A percentile compares a stretch with the other conserved stretches of the same genome.
phyloP scores from a whole-genome alignment of 2,797 vertebrate genomes.

The Sylvia borin region DNA sequence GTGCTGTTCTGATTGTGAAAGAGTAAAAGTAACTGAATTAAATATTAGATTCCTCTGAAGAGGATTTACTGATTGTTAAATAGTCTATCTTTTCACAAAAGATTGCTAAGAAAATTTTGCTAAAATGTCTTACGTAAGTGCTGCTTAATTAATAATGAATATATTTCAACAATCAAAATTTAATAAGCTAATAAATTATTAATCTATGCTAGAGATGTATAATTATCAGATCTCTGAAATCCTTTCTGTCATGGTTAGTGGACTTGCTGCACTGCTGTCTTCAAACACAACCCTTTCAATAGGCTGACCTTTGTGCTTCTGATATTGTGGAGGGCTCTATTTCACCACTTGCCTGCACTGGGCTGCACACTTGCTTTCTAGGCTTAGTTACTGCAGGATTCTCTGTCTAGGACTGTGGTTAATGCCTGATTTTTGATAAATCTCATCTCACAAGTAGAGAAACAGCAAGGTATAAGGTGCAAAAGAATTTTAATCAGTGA shows the following conservation, averaged over 20 bases:
- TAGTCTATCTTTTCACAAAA: neutral
- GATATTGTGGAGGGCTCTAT: neutral
- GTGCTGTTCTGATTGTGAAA: neutral
- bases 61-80: conserved; percentile 3
- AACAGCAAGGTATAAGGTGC: neutral
- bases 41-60: neutral
- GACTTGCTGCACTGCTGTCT: neutral
- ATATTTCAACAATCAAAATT: conserved; percentile 44
- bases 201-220: neutral
- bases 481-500: neutral
- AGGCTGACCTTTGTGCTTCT: neutral
- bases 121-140: neutral
- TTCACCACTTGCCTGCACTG: neutral
- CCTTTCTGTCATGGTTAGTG: neutral
- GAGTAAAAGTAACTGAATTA: neutral
- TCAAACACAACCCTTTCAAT: neutral
- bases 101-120: neutral
- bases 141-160: conserved; percentile 49
- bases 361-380: neutral
- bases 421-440: neutral
- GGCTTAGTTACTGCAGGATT: neutral
- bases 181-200: conserved; percentile 57
- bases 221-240: conserved; percentile 7
- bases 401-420: neutral
- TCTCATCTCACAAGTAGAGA: neutral